Conservation (phyloP, 2,888 invertebrate species). For the Dendrolimus pini region DNA sequence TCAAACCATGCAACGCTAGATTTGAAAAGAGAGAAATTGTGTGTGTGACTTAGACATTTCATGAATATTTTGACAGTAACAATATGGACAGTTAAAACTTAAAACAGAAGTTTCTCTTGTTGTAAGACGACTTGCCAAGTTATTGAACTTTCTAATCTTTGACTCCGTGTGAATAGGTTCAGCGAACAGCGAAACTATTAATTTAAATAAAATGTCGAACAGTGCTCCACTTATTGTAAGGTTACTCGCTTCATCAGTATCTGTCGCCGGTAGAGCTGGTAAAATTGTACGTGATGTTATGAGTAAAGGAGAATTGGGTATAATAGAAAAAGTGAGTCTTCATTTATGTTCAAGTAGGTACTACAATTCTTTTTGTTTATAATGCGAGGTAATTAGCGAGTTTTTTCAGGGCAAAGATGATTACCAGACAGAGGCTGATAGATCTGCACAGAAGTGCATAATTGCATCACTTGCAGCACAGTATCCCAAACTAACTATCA, state of each 20-base stretch:
- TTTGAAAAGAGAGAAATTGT: too few species aligned
- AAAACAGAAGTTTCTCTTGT: too few species aligned
- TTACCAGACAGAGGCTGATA: constrained; percentile 98
- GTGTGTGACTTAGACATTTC: too few species aligned
- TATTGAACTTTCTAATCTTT: neutral
- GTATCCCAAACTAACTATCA: constrained; percentile 90
- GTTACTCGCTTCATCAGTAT: constrained; percentile 86
- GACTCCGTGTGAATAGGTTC: neutral
- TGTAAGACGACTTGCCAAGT: too few species aligned
- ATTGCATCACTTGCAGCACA: constrained; percentile 89
- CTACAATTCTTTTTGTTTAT: neutral
- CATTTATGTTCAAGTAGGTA: neutral
- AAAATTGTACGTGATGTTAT: constrained; percentile 94
- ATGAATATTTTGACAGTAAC: too few species aligned
- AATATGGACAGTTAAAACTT: too few species aligned
- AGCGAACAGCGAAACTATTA: neutral
- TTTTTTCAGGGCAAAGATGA: constrained; percentile 88
- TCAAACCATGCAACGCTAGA: too few species aligned
- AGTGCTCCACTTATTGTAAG: constrained; percentile 81
- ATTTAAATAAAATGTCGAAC: constrained; percentile 71
- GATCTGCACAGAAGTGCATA: constrained; percentile 95
- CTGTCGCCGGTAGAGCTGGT: constrained; percentile 89
- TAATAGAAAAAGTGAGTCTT: constrained; percentile 88
- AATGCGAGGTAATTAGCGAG: neutral
- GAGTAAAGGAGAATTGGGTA: constrained; percentile 91